Base-by-base conservation (phyloP, 2,113 vertebrate genomes). In the Irena cyanogastra region DNA sequence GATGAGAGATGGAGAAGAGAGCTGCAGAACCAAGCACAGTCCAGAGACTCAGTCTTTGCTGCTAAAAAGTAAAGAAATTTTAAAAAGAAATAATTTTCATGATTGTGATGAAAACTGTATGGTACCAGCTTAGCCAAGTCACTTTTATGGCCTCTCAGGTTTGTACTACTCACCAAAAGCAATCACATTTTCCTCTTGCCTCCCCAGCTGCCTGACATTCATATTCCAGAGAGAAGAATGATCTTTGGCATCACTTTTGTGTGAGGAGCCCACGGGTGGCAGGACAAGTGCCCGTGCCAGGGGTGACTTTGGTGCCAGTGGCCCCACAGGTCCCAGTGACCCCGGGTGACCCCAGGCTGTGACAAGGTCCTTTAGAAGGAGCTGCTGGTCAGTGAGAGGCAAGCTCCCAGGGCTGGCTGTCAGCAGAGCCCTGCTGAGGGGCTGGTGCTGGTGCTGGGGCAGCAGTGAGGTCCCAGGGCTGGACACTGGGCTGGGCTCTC, bases 191-290 rank as follows among this genome's bases (percentile, higher is more conserved):
- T 85, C 33, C 44, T 68, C 13, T 14, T 78, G 27, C 1, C 16
- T 89, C 70, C 57, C 54, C 39, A 69, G 18, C 13, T 63, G 31
- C 20, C 42, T 83, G 37, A 7, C 68, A n/a, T 24, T 89, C 82
- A 3, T 22, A 1, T 47, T 53, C 9, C 4, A 23, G 45, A 61
- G 10, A 2, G 37, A 35, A 17, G 6, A 41, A 45, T 2, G 7
- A 20, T 18, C 23, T 54, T 86, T 60, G 54, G 33, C 31, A 59
- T 24, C 50, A 41, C 5, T 7, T 37, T 31, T 31, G 37, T n/a
- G 33, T 24, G 42, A 61, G 8, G 16, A 61, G 13, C 28, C 50
- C 2, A 0, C 1, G 8, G 30, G 16, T 6, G 18, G 16, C n/a
- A 53, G 70, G 54, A 64, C 27, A 54, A 30, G 18, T 7, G 12